These are phyloP conservation scores for Cristatella mucedo DNA, from an alignment of 2,888 invertebrate genomes.

Conservation along the genomic window DNA sequence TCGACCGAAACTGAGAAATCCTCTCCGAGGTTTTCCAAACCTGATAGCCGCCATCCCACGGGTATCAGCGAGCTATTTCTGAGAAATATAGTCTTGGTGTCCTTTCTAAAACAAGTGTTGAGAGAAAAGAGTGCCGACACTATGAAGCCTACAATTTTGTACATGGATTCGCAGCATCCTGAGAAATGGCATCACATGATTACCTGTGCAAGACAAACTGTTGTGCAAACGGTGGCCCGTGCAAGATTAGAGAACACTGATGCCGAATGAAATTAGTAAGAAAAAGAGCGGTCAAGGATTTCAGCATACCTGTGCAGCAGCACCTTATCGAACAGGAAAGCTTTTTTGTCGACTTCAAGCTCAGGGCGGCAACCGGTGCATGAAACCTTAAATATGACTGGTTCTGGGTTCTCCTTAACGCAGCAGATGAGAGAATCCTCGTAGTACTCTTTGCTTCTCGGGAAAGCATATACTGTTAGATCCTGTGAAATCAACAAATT, in stretches of 20 bases:
- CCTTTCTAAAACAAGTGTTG: constrained; percentile 26
- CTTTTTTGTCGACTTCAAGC: constrained; percentile 35
- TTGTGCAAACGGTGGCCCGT: no score
- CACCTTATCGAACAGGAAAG: constrained; percentile 37
- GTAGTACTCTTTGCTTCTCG: constrained; percentile 29
- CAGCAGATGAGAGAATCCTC: constrained; percentile 37
- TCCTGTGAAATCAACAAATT: constrained; percentile 14
- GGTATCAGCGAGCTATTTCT: constrained; percentile 37
- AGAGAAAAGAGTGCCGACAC: no score
- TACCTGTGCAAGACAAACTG: no score
- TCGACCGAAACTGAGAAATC: constrained; percentile 37
- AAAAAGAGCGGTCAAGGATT: neutral
- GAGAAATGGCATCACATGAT: no score
- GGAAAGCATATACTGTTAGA: constrained; percentile 36
- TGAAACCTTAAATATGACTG: constrained; percentile 33
- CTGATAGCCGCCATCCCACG: constrained; percentile 36
- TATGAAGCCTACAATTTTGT: no score
- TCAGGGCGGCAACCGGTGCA: constrained; percentile 36
- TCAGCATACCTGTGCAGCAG: constrained; percentile 34
- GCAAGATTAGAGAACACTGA: no score
- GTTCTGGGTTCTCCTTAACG: constrained; percentile 38
- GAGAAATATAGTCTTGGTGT: constrained; percentile 36
- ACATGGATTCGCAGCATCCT: no score
- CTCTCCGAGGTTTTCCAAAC: constrained; percentile 37
- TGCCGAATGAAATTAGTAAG: neutral